Evolutionary conservation across 2,113 vertebrate genomes (phyloP), one percentile per base, ranked within the genome.

Genomic region (Notechis scutatus): DNA sequence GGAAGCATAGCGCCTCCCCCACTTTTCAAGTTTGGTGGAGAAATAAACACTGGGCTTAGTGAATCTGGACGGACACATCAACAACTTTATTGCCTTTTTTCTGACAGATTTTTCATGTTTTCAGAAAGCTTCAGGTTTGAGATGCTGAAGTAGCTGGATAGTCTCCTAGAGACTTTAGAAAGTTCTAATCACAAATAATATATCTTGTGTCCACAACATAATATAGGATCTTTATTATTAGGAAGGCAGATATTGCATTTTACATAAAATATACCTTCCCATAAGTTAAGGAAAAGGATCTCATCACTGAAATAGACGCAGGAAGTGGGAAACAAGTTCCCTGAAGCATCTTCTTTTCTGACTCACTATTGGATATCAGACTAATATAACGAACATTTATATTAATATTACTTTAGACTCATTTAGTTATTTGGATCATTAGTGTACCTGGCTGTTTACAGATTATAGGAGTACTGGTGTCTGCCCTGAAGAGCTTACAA

Each of bases 1-100:
- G 94, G 89, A 95, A 96, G 94, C 93, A 90, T 95, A 94, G 93
- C n/a, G 0, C 23, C 95, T 81, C 34, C 56, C 93, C 20, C 81
- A 3, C 89, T 92, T 93, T 93, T 74, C 57, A 56, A 86, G 89
- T 45, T 64, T 26, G 39, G 6, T 86, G 42, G 74, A 90, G 64
- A 61, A 94, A 94, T 74, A 89, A 94, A 95, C 93, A 52, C 92
- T 20, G 29, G 59, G 50, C 12, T 55, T 24, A 42, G 91, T 88
- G 93, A 10, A 89, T 92, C 24, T 91, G 34, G 15, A 29, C 47
- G 11, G 5, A 90, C 26, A 18, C 24, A 24, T 64, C 39, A 89
- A 39, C 20, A 89, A 12, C 20, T 10, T 89, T 56, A 21, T 34
- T 69, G n/a, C 26, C 39, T 26, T 81, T 24, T n/a, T 2, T 92